phyloP scores from a whole-genome alignment of 2,113 vertebrate genomes.

The Pipa parva region DNA sequence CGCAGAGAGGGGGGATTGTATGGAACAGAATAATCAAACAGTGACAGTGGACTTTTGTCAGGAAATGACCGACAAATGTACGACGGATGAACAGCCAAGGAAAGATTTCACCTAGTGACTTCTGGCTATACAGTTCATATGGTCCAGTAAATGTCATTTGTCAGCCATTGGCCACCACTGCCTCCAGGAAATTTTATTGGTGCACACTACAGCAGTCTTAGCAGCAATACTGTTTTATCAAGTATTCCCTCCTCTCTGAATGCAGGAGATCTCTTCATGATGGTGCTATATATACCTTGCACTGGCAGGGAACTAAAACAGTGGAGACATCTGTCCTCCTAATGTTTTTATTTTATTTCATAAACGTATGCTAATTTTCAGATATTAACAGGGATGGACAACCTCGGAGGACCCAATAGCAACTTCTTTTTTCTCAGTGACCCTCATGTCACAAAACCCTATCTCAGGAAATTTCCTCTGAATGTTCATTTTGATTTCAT shows the following conservation, averaged over 20 bases:
- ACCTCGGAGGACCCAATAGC: slow-evolving; percentile 90
- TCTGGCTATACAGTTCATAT: slow-evolving; percentile 58
- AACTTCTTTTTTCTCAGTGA: slow-evolving; percentile 83
- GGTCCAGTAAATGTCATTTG: slow-evolving; percentile 64
- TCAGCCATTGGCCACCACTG: slow-evolving; percentile 79
- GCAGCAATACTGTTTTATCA: slow-evolving; percentile 75
- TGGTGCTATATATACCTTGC: slow-evolving; percentile 76
- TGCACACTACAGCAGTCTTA: slow-evolving; percentile 83
- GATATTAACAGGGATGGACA: slow-evolving; percentile 80
- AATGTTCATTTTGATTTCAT: slow-evolving; percentile 95
- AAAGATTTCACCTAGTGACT: slow-evolving; percentile 84
- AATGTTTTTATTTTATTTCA: slow-evolving; percentile 15
- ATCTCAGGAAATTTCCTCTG: slow-evolving; percentile 99
- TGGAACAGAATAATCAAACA: slow-evolving; percentile 84
- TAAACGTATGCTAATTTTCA: slow-evolving; percentile 75
- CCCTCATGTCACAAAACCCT: slow-evolving; percentile 89
- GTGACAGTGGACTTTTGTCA: slow-evolving; percentile 98
- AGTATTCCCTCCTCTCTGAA: slow-evolving; percentile 70
- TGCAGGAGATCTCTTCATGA: slow-evolving; percentile 72
- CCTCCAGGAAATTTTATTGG: slow-evolving; percentile 68
- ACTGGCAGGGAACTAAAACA: slow-evolving; percentile 68
- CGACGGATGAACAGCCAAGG: slow-evolving; percentile 94
- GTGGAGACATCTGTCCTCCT: slow-evolving; percentile 76
- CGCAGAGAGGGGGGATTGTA: slow-evolving; percentile 68
- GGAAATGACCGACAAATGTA: slow-evolving; percentile 99